phyloP scores from a whole-genome alignment of 2,888 invertebrate species.

The Eupithecia inturbata region DNA sequence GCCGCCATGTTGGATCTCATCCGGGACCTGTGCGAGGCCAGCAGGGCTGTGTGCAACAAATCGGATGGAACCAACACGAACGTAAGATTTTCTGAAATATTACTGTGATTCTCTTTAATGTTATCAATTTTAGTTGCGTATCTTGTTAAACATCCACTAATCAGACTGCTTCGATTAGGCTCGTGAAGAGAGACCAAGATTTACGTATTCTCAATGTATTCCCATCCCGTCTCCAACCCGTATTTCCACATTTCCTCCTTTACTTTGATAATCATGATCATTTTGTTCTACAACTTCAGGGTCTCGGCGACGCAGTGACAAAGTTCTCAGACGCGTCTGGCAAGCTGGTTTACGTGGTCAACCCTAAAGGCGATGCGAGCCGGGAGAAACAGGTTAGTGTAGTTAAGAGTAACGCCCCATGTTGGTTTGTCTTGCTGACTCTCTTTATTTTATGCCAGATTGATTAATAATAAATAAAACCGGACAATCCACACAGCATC shows the following conservation, averaged over 20 bases:
- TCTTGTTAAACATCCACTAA: too few species aligned
- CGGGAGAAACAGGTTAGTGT: slow-evolving; percentile 55
- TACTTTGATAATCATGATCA: neutral
- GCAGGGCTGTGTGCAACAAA: slow-evolving; percentile 41
- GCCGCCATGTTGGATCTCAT: slow-evolving; percentile 46
- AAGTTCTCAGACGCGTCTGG: slow-evolving; percentile 5
- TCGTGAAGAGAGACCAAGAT: too few species aligned
- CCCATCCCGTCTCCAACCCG: too few species aligned
- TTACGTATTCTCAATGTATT: too few species aligned
- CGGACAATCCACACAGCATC: too few species aligned
- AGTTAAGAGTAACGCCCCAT: neutral
- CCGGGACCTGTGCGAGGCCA: slow-evolving; percentile 49
- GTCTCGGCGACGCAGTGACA: neutral
- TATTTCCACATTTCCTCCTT: too few species aligned
- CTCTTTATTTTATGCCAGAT: too few species aligned
- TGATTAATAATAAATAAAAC: too few species aligned
- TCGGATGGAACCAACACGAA: neutral
- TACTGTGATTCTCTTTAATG: too few species aligned
- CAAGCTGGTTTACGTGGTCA: slow-evolving; percentile 18
- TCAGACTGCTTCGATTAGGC: too few species aligned
- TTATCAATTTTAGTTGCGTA: too few species aligned
- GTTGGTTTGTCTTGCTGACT: too few species aligned
- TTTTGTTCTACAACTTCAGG: slow-evolving; percentile 39
- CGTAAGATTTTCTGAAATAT: neutral
- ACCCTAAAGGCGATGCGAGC: slow-evolving; percentile 44